Conservation (phyloP, 2,888 invertebrate species). For the Carterocephalus palaemon region DNA sequence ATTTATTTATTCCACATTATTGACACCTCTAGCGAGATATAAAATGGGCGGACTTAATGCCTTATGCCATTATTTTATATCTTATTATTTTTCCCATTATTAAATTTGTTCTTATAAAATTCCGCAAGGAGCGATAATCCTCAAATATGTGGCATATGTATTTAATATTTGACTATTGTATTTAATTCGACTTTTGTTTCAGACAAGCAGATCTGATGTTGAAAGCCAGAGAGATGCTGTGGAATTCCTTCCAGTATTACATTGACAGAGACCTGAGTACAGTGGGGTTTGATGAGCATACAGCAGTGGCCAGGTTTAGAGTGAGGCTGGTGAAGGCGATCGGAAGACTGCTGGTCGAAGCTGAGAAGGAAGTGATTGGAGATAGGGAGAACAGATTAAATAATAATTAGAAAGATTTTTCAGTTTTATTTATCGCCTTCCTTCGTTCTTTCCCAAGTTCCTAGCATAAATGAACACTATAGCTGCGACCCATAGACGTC, state of each 20-base stretch:
- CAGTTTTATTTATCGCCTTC: slow-evolving; percentile 10
- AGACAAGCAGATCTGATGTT: slow-evolving; percentile 73
- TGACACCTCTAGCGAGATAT: too few species aligned
- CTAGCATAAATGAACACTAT: too few species aligned
- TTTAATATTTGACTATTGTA: too few species aligned
- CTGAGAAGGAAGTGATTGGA: slow-evolving; percentile 36
- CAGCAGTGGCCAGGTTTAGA: slow-evolving; percentile 47
- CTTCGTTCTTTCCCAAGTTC: too few species aligned
- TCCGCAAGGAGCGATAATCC: too few species aligned
- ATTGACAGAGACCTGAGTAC: slow-evolving; percentile 57
- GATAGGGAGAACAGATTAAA: slow-evolving; percentile 16
- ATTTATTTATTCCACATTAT: slow-evolving; percentile 12
- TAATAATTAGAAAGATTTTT: slow-evolving; percentile 1
- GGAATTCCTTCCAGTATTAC: slow-evolving; percentile 69
- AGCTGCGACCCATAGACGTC: too few species aligned
- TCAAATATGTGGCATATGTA: too few species aligned
- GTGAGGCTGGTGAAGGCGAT: slow-evolving; percentile 51
- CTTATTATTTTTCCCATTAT: background rate
- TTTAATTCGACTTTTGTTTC: too few species aligned
- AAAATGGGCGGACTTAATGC: too few species aligned
- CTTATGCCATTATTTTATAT: background rate
- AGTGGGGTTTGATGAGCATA: slow-evolving; percentile 46
- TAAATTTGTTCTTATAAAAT: too few species aligned
- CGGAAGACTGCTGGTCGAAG: slow-evolving; percentile 56
- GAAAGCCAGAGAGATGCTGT: slow-evolving; percentile 66